phyloP scores from a whole-genome alignment of 2,113 vertebrate genomes.

The Puma concolor region DNA sequence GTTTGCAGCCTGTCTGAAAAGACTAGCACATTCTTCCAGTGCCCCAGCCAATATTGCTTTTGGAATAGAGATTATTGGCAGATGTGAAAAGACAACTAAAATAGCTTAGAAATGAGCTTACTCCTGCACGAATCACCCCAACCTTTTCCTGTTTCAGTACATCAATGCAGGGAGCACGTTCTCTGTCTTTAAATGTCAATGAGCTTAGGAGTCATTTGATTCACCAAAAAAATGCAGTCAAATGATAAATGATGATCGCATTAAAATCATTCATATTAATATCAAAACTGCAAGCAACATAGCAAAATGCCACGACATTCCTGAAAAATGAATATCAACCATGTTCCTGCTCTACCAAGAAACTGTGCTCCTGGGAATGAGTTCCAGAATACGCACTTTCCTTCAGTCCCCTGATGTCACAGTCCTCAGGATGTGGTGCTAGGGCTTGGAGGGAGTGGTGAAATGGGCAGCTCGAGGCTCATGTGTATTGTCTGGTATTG shows the following conservation, averaged over 20 bases:
- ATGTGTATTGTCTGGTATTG: background rate
- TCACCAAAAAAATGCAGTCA: constrained; percentile 67
- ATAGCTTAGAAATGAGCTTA: constrained; percentile 71
- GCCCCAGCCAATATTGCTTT: constrained; percentile 78
- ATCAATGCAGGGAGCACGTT: constrained; percentile 3
- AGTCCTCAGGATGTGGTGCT: too few species aligned
- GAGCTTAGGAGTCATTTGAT: constrained; percentile 61
- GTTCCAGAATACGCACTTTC: background rate
- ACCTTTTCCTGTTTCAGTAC: constrained; percentile 66
- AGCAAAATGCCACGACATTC: constrained; percentile 64
- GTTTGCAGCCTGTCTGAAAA: constrained; percentile 60
- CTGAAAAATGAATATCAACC: constrained; percentile 46
- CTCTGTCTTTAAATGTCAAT: constrained; percentile 72
- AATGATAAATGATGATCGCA: constrained; percentile 68
- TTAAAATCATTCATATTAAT: constrained; percentile 60
- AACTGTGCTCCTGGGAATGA: background rate
- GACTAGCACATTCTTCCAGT: constrained; percentile 80
- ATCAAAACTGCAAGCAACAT: constrained; percentile 56
- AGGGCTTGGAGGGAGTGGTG: too few species aligned
- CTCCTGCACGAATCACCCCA: constrained; percentile 70
- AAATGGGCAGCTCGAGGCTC: background rate
- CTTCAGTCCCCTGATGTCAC: background rate
- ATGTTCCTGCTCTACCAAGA: background rate
- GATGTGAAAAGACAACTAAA: constrained; percentile 72
- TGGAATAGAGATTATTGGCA: constrained; percentile 80